These are phyloP conservation scores for Apeira syringaria DNA, from an alignment of 2,888 invertebrate species.

Conservation along the genomic window DNA sequence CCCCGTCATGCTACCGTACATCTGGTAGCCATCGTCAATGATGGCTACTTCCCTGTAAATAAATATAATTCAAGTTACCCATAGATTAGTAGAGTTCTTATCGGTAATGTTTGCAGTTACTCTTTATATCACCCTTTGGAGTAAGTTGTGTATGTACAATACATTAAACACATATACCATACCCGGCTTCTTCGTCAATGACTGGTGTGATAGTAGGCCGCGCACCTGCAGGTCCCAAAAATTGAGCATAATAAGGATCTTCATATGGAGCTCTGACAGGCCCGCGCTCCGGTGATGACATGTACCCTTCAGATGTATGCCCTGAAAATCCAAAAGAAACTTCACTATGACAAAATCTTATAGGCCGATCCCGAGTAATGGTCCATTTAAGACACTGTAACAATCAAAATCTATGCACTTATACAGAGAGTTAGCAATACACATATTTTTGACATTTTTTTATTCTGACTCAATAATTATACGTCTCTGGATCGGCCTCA, in stretches of 20 bases:
- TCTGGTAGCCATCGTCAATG: conserved; percentile 68
- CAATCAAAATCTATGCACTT: background rate
- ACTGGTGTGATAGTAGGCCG: conserved; percentile 91
- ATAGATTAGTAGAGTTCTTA: too few species aligned
- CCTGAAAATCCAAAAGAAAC: conserved; percentile 40
- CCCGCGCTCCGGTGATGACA: conserved; percentile 93
- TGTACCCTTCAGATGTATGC: conserved; percentile 86
- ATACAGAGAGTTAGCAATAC: background rate
- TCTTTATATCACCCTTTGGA: too few species aligned
- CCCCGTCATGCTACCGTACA: conserved; percentile 63
- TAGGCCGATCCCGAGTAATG: background rate
- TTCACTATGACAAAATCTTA: background rate
- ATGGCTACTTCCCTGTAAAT: conserved; percentile 64
- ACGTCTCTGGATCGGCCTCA: background rate
- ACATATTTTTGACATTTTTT: too few species aligned
- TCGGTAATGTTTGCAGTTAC: too few species aligned
- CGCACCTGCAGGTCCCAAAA: conserved; percentile 86
- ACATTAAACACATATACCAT: conserved; percentile 40
- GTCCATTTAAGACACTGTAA: background rate
- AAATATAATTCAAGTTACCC: too few species aligned
- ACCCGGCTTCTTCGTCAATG: conserved; percentile 95
- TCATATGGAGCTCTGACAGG: conserved; percentile 90
- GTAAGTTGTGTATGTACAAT: too few species aligned
- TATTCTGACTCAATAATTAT: background rate
- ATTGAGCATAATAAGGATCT: conserved; percentile 94